Evolutionary conservation across 2,797 vertebrate species (phyloP).

Genomic region (Amblyopsis hoosieri): DNA sequence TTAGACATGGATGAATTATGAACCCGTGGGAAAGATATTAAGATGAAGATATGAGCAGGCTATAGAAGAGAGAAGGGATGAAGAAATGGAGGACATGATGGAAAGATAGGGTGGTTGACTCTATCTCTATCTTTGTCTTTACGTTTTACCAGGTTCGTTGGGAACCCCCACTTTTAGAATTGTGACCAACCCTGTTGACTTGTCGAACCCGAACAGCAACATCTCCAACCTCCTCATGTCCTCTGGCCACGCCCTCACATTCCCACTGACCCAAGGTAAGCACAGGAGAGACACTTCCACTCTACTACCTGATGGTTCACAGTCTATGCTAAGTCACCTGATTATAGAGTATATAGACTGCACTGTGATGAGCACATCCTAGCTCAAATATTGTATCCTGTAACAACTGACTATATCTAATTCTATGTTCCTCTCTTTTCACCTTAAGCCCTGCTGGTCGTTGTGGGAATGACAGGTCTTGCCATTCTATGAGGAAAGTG

Average conservation of each 20-base stretch:
- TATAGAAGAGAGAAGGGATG: no score
- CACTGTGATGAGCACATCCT: no score
- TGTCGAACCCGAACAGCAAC: not conserved
- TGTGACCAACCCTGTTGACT: fast-evolving
- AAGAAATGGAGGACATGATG: no score
- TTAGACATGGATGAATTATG: no score
- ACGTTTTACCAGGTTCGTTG: conserved; percentile 1
- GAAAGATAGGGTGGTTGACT: no score
- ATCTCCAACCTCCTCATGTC: conserved; percentile 4
- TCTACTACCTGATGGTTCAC: not conserved
- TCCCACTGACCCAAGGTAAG: conserved; percentile 44
- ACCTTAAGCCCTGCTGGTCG: conserved; percentile 43
- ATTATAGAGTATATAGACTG: no score
- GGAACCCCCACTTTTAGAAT: fast-evolving
- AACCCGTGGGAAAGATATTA: no score
- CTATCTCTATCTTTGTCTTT: no score
- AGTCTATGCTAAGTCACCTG: no score
- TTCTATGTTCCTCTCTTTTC: not conserved
- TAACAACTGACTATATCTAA: not conserved
- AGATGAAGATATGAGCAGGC: no score
- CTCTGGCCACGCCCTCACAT: not conserved
- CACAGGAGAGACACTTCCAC: fast-evolving
- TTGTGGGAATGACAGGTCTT: conserved; percentile 28
- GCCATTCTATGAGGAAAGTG: conserved; percentile 29
- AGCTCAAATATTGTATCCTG: no score